Evolutionary conservation across 2,888 invertebrate genomes (phyloP), one percentile per base, ranked within the genome.

Genomic region (Machimus rusticus): DNA sequence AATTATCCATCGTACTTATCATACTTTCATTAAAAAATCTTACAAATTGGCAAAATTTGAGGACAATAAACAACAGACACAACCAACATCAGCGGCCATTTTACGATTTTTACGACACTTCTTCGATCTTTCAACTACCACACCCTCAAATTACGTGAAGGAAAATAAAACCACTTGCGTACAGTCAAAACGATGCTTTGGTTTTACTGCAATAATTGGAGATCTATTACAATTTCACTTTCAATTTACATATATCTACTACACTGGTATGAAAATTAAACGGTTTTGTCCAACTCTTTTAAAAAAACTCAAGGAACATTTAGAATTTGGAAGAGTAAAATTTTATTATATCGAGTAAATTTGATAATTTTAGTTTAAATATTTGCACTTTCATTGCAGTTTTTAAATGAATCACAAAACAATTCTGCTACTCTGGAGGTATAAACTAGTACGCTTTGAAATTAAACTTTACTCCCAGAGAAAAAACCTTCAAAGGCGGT

Each of bases 1-100:
- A 91, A 90, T 92, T 92, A 90, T 93, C 92, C 92, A 92, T 92
- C 89, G 92, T 91, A 90, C 91, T 91, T 87, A 92, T 91, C 92
- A 92, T 92, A 51, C 37, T 84, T 84, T 57, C 37, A 66, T 81
- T 81, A 81, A 81, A 51, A 81, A 81, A 55, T 81, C 39, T 81
- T 81, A 81, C 81, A 81, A 81, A 51, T 81, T 55, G 51, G 51
- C 55, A 81, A 55, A 81, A 14, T 81, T 34, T 81, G 43, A 31
- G n/a, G 31, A 81, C 81, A 55, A 81, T 39, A 55, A 43, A 81
- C 81, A 81, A 51, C 51, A 31, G 28, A 81, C 81, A 46, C 51
- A 81, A 28, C 28, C 55, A 55, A 81, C 28, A 81, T 4, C 2
- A 31, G 81, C 81, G 51, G 81, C 81, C 81, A 81, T 81, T 81